phyloP scores from a whole-genome alignment of 2,888 invertebrate genomes.

The Pseudolycoriella hygida region DNA sequence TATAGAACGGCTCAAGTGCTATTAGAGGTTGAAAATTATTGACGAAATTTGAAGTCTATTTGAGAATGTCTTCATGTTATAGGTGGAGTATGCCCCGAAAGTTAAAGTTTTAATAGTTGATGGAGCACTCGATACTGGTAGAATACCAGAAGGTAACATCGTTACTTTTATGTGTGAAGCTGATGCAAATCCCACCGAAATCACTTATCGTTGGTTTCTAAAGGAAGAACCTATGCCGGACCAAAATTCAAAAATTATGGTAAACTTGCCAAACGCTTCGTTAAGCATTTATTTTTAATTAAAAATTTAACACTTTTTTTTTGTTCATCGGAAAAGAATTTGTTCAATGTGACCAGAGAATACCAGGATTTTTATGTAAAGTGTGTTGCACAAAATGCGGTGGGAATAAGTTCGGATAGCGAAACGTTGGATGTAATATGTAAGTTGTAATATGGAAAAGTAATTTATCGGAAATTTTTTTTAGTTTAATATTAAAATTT shows the following conservation, averaged over 20 bases:
- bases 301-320: neutral
- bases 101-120: slow-evolving; percentile 53
- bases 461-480: too few species aligned
- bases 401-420: slow-evolving; percentile 81
- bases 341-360: slow-evolving; percentile 64
- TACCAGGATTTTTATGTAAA: slow-evolving; percentile 74
- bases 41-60: neutral
- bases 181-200: slow-evolving; percentile 73
- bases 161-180: slow-evolving; percentile 69
- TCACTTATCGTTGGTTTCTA: slow-evolving; percentile 74
- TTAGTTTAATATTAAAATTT: too few species aligned
- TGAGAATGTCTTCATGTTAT: slow-evolving; percentile 14
- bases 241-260: neutral
- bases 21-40: slow-evolving; percentile 41
- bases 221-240: slow-evolving; percentile 67
- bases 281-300: neutral
- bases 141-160: slow-evolving; percentile 62
- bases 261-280: too few species aligned
- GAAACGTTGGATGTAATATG: slow-evolving; percentile 78
- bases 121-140: slow-evolving; percentile 37
- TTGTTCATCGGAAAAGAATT: slow-evolving; percentile 27
- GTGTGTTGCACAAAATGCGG: slow-evolving; percentile 84
- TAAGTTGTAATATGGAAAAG: slow-evolving; percentile 33
- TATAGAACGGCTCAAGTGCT: slow-evolving; percentile 65
- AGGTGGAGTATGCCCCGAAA: slow-evolving; percentile 86